Evolutionary conservation across 2,113 vertebrate genomes (phyloP), one percentile per base, ranked within the genome.

Genomic region (Delphinapterus leucas): DNA sequence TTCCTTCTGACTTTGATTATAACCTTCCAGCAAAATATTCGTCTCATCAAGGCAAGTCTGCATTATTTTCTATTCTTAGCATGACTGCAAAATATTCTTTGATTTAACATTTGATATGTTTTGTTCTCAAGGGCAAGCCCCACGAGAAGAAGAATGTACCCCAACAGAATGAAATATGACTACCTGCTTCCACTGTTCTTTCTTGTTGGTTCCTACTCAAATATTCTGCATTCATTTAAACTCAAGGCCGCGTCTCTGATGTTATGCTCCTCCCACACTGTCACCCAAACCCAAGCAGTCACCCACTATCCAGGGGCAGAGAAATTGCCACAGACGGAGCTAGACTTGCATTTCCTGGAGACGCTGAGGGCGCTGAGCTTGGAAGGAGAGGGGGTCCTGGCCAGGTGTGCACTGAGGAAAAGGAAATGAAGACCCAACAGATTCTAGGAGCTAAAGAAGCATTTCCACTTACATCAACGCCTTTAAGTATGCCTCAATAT

Each of bases 111-210:
- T 98, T 70, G 98, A 98, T 99, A 98, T 73, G 93, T 97, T 98
- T 98, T 97, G 93, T 98, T 98, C 98, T 98, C 98, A 99, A 99
- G 98, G 98, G 98, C 98, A 98, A 98, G 97, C 92, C 98, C 91
- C 91, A 11, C 65, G 97, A 98, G 97, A 98, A 97, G 97, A 98
- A 98, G 98, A 98, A 98, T 96, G 96, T 68, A 98, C 85, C 95
- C 94, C 97, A 96, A 86, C 96, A 98, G 96, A 98, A 98, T 99
- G 98, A 99, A 98, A 98, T 98, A 99, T 4, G 74, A 98, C 98
- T 98, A 97, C 96, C 93, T 98, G 95, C 97, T 98, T 97, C 97
- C 98, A 98, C 98, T 98, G 98, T 97, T 98, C 97, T 98, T 97
- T 91, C 84, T 86, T 92, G 98, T 97, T 98, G 95, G 96, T 97